Percentiles rank a stretch among this genome's conserved stretches.
Conservation (phyloP, 1,140 invertebrate species). For the Lasaia peninsularis region DNA sequence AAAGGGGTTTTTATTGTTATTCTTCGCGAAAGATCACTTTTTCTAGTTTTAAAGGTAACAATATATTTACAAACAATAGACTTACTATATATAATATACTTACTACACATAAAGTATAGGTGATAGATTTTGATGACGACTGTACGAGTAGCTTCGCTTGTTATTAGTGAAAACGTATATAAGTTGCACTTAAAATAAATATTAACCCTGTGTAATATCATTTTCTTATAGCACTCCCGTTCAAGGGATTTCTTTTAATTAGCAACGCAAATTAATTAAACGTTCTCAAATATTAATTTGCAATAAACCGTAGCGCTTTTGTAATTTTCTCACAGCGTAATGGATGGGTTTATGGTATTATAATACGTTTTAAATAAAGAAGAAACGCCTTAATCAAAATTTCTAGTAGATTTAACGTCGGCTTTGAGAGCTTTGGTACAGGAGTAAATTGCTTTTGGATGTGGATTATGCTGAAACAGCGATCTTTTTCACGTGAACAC, state of each 20-base stretch:
- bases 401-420: slow-evolving; percentile 8
- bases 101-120: too few relatives aligned
- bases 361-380: slow-evolving; percentile 40
- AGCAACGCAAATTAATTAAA: slow-evolving; percentile 34
- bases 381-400: slow-evolving; percentile 31
- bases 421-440: slow-evolving; percentile 3
- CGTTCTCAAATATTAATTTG: slow-evolving; percentile 34
- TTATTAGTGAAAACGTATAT: too few relatives aligned
- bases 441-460: slow-evolving; percentile 3
- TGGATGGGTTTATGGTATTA: slow-evolving; percentile 24
- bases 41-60: too few relatives aligned
- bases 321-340: slow-evolving; percentile 28
- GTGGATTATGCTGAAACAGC: not conserved
- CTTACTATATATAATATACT: too few relatives aligned
- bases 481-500: not conserved
- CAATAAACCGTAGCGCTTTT: slow-evolving; percentile 31
- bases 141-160: too few relatives aligned
- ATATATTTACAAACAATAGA: too few relatives aligned
- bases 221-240: slow-evolving; percentile 12
- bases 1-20: too few relatives aligned
- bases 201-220: not conserved
- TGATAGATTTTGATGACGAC: too few relatives aligned
- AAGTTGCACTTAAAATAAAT: too few relatives aligned
- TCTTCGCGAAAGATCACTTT: too few relatives aligned
- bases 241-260: slow-evolving; percentile 22